Evolutionary conservation across 2,888 invertebrate species (phyloP).

Genomic region (Thymelicus acteon): DNA sequence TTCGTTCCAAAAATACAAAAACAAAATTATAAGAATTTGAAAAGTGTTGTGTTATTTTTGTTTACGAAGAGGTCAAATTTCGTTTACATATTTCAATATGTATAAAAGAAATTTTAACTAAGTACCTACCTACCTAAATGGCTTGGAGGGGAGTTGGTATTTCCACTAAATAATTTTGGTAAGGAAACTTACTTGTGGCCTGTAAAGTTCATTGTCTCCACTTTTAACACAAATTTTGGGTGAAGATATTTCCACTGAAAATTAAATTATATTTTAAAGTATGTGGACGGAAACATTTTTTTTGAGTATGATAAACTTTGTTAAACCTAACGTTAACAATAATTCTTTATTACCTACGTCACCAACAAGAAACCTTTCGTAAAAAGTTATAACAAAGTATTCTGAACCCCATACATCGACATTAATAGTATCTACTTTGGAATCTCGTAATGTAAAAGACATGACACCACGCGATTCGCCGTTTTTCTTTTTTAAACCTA

Average conservation of each 20-base stretch:
- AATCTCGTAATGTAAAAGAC: conserved; percentile 91
- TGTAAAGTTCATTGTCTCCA: conserved; percentile 85
- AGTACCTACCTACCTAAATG: not conserved
- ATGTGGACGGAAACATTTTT: not conserved
- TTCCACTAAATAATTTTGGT: too few species aligned
- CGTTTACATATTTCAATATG: too few species aligned
- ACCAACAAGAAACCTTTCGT: conserved; percentile 87
- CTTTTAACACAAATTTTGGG: conserved; percentile 86
- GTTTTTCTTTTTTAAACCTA: conserved; percentile 79
- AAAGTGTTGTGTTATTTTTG: too few species aligned
- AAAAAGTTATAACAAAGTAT: conserved; percentile 85
- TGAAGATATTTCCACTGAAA: conserved; percentile 88
- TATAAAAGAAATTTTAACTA: conserved; percentile 40
- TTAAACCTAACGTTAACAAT: too few species aligned
- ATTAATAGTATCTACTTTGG: conserved; percentile 88
- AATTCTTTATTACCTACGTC: conserved; percentile 85
- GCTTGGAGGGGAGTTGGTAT: too few species aligned
- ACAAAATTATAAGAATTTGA: too few species aligned
- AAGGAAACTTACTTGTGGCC: conserved; percentile 81
- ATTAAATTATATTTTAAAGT: not conserved
- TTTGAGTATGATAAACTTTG: not conserved
- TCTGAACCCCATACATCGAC: conserved; percentile 90
- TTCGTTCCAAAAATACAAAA: too few species aligned
- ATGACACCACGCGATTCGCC: conserved; percentile 88
- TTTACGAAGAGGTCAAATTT: too few species aligned